Evolutionary conservation across 2,113 vertebrate species (phyloP).

Genomic region (Ochotona princeps): DNA sequence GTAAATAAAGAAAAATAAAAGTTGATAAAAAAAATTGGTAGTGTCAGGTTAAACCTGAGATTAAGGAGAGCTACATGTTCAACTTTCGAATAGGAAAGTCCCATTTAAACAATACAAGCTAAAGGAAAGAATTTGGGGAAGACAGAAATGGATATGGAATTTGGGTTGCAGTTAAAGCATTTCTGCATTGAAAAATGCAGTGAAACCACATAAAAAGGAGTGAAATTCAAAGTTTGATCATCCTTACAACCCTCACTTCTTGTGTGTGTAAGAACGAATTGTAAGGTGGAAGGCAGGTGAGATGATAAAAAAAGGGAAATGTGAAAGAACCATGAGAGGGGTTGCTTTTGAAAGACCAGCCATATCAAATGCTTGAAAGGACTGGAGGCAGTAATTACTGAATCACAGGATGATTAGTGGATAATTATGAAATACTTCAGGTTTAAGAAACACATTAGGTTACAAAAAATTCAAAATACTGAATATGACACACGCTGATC

Average conservation of each 20-base stretch:
- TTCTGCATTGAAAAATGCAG: not conserved
- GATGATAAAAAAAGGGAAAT: not conserved
- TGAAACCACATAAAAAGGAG: not conserved
- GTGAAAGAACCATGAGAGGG: not conserved
- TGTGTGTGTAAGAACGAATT: not conserved
- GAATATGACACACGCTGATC: conserved; percentile 2
- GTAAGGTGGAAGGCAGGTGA: not conserved
- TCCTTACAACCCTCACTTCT: not conserved
- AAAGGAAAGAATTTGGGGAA: not conserved
- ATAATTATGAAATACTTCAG: not conserved
- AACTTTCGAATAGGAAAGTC: not conserved
- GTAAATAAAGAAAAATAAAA: not conserved
- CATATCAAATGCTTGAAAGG: not conserved
- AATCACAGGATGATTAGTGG: not conserved
- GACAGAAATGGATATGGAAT: not conserved
- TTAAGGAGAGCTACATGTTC: conserved; percentile 10
- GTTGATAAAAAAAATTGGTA: not conserved
- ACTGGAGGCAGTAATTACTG: not conserved
- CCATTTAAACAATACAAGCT: not conserved
- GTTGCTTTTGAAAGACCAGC: not conserved
- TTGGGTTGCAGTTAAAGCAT: not conserved
- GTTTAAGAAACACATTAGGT: not conserved
- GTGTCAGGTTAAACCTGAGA: not conserved
- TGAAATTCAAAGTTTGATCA: not conserved
- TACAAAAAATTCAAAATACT: not conserved